Conservation (phyloP, 2,113 vertebrate genomes). For the Cercocebus atys region DNA sequence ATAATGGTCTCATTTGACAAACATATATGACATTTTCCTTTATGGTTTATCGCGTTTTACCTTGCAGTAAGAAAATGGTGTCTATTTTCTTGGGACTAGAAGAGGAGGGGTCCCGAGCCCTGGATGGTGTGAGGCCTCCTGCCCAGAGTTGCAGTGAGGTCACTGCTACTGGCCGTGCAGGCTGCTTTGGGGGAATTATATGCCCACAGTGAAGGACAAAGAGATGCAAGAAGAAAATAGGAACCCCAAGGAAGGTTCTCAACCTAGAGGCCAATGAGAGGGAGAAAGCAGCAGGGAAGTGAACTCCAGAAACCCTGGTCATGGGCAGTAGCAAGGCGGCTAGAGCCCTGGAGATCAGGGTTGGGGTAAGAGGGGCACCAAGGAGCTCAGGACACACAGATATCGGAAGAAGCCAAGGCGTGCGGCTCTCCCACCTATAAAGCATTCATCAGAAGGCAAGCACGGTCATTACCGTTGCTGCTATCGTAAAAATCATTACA, state of each 20-base stretch:
- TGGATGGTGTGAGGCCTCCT: not conserved
- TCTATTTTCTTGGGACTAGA: not conserved
- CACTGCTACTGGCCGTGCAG: rapidly evolving
- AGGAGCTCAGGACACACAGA: not conserved
- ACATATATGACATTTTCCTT: rapidly evolving
- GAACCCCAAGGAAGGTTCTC: rapidly evolving
- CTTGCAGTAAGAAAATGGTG: not conserved
- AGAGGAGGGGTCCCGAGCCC: not conserved
- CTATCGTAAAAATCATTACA: no score
- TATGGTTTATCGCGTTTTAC: not conserved
- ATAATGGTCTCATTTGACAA: not conserved
- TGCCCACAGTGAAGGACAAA: not conserved
- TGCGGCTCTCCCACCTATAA: rapidly evolving
- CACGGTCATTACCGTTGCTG: rapidly evolving
- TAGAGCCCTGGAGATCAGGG: rapidly evolving
- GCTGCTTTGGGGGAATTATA: not conserved
- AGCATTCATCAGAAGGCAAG: not conserved
- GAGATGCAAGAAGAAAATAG: rapidly evolving
- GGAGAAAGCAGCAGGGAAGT: rapidly evolving
- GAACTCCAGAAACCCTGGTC: rapidly evolving
- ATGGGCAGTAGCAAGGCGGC: rapidly evolving
- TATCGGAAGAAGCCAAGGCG: rapidly evolving
- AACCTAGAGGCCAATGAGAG: no score
- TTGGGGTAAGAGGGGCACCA: rapidly evolving
- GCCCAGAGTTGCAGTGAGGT: rapidly evolving